phyloP scores from a whole-genome alignment of 2,888 invertebrate species.

The Drosophila dives region DNA sequence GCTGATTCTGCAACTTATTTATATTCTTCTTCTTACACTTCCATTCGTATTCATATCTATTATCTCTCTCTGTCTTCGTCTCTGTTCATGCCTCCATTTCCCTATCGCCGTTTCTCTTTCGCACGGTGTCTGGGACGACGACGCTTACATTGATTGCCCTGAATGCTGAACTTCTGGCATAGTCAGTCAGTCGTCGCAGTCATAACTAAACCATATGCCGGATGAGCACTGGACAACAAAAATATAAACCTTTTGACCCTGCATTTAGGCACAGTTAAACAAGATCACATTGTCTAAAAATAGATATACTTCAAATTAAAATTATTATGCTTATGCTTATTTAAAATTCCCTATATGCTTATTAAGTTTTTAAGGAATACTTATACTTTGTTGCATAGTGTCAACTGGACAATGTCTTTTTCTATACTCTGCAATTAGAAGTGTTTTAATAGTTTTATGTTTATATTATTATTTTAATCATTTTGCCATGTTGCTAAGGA shows the following conservation, averaged over 20 bases:
- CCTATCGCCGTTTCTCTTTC: conserved; percentile 26
- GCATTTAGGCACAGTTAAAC: neutral
- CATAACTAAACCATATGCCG: conserved; percentile 50
- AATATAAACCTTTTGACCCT: conserved; percentile 4
- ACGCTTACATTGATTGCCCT: conserved; percentile 38
- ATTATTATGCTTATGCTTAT: neutral
- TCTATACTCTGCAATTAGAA: neutral
- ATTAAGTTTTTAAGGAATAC: neutral
- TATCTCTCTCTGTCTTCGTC: conserved; percentile 10
- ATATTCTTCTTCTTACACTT: conserved; percentile 20
- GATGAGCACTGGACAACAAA: conserved; percentile 37
- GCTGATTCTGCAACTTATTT: conserved; percentile 21
- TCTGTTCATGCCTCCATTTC: conserved; percentile 14
- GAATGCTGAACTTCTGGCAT: conserved; percentile 46
- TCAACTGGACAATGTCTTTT: neutral
- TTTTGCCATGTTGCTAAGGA: no score
- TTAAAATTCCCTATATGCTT: neutral
- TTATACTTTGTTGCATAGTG: neutral
- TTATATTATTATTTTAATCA: neutral
- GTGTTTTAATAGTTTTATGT: neutral
- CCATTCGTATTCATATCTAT: conserved; percentile 21
- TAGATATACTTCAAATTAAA: neutral
- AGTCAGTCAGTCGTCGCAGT: conserved; percentile 36
- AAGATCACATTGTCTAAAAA: neutral
- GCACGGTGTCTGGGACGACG: conserved; percentile 23